Conservation (phyloP, 2,888 invertebrate genomes). For the Trichacis sp. region DNA sequence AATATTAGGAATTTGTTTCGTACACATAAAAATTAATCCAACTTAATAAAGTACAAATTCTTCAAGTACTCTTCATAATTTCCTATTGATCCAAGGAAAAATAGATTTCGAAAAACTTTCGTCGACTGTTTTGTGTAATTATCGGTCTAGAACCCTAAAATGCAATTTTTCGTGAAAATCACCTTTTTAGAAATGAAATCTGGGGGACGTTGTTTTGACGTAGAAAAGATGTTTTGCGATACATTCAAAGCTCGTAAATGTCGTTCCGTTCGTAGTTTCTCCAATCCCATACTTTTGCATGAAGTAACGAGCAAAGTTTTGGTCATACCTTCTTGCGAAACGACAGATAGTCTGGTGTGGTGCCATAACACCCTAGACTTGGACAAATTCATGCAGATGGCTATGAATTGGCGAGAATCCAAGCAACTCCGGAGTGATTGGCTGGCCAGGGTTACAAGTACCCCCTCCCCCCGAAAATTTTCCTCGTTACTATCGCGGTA, state of each 20-base stretch:
- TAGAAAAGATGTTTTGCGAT: constrained; percentile 24
- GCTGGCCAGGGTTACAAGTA: too few relatives aligned
- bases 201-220: background rate
- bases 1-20: too few relatives aligned
- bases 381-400: constrained; percentile 50
- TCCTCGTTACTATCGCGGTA: constrained; percentile 8
- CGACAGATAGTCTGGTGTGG: constrained; percentile 22
- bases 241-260: constrained; percentile 40
- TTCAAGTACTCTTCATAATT: too few relatives aligned
- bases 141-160: too few relatives aligned
- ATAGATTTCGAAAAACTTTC: too few relatives aligned
- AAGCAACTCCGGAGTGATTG: constrained; percentile 64
- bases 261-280: constrained; percentile 7
- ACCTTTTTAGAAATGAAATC: too few relatives aligned
- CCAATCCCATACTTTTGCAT: background rate
- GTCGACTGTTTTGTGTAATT: too few relatives aligned
- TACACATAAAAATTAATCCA: too few relatives aligned
- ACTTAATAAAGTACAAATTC: too few relatives aligned
- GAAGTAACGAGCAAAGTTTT: constrained; percentile 62
- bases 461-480: too few relatives aligned
- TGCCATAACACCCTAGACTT: constrained; percentile 29
- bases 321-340: constrained; percentile 37
- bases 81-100: too few relatives aligned
- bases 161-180: too few relatives aligned
- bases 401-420: constrained; percentile 59